A percentile compares a stretch with the other conserved stretches of the same genome.
phyloP scores from a whole-genome alignment of 2,888 invertebrate species.

The Smittia aterrima region DNA sequence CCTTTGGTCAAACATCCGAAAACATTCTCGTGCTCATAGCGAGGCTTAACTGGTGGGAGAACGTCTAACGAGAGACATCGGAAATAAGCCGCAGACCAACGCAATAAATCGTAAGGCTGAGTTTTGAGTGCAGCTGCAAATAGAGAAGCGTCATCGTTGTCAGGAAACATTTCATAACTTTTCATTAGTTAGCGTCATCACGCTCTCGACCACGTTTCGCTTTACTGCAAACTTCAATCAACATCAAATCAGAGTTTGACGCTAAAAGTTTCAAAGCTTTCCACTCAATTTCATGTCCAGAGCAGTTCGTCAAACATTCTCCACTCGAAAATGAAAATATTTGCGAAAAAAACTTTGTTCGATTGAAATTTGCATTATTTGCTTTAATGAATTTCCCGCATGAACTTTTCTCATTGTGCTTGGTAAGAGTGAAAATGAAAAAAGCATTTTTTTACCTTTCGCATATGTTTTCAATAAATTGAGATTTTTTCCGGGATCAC shows the following conservation, averaged over 20 bases:
- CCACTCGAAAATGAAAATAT: background rate
- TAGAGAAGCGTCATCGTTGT: background rate
- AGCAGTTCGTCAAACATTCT: background rate
- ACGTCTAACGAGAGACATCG: slow-evolving; percentile 72
- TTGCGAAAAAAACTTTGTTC: background rate
- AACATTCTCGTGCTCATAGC: slow-evolving; percentile 72
- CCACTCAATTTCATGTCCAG: slow-evolving; percentile 7
- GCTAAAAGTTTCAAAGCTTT: background rate
- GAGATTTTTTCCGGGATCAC: slow-evolving; percentile 80
- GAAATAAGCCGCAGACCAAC: slow-evolving; percentile 83
- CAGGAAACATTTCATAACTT: background rate
- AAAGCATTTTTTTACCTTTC: slow-evolving; percentile 58
- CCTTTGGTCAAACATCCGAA: slow-evolving; percentile 77
- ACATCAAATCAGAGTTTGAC: background rate
- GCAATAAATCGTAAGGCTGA: slow-evolving; percentile 80
- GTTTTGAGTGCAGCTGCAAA: slow-evolving; percentile 79
- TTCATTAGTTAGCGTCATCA: background rate
- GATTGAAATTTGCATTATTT: background rate
- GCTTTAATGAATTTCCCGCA: background rate
- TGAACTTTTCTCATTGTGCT: background rate
- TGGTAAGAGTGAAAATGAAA: background rate
- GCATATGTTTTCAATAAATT: slow-evolving; percentile 80
- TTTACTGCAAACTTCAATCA: background rate
- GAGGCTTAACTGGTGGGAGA: slow-evolving; percentile 77
- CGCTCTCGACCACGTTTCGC: background rate